Percentiles rank a stretch among this genome's conserved stretches.
Evolutionary conservation across 92 coral and sea anemone species (phyloP).

Genomic region (Zoanthus solanderi): DNA sequence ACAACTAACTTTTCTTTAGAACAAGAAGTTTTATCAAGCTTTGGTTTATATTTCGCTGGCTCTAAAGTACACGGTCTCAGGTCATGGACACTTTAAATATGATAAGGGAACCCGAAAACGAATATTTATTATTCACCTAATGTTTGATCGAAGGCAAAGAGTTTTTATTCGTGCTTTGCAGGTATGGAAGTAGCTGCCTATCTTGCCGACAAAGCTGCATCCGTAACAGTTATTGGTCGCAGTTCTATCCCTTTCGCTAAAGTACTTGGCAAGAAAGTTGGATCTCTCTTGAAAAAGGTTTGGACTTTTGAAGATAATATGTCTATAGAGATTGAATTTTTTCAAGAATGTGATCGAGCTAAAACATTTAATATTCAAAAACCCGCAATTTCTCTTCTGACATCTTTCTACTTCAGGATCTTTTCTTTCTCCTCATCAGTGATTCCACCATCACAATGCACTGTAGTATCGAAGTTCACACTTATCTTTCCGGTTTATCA

Average conservation of each 20-base stretch:
- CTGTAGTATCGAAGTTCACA: too few species aligned
- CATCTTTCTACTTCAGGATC: background rate
- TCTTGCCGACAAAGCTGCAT: slow-evolving; percentile 86
- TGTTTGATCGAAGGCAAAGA: background rate
- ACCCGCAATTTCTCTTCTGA: too few species aligned
- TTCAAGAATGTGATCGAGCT: too few species aligned
- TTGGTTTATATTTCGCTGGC: too few species aligned
- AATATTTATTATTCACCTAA: background rate
- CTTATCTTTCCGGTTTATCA: background rate
- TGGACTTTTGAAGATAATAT: background rate
- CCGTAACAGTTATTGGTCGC: slow-evolving; percentile 89
- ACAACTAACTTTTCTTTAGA: too few species aligned
- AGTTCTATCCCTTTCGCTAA: slow-evolving; percentile 84
- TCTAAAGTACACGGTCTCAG: too few species aligned
- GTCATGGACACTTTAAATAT: too few species aligned
- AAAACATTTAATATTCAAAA: too few species aligned
- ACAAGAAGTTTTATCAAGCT: too few species aligned
- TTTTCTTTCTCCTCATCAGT: too few species aligned
- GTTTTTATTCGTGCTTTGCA: background rate
- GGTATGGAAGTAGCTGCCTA: slow-evolving; percentile 96
- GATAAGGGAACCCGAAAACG: background rate
- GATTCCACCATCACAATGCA: too few species aligned
- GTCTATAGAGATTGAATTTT: background rate
- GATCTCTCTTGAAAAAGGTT: slow-evolving; percentile 86
- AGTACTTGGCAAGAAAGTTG: slow-evolving; percentile 87